Evolutionary conservation across 2,797 vertebrate species (phyloP).

Genomic region (Sebastes cheni): DNA sequence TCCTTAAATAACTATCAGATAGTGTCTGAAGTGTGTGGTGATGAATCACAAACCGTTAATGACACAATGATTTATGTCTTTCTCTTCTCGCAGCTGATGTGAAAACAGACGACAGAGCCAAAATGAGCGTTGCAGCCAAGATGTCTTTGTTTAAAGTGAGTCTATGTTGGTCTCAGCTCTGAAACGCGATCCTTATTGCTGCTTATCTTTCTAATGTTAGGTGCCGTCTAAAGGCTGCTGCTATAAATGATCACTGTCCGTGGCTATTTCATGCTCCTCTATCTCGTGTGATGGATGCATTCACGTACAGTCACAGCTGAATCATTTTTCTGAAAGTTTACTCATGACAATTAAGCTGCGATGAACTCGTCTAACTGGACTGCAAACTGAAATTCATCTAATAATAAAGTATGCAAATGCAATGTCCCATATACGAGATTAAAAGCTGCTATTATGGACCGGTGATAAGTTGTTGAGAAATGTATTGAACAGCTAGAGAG

Average conservation of each 20-base stretch:
- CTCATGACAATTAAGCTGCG: not conserved
- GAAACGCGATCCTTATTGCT: conserved; percentile 38
- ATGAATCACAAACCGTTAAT: not conserved
- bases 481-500: not conserved
- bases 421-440: not conserved
- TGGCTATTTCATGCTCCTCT: not conserved
- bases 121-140: conserved; percentile 87
- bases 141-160: conserved; percentile 88
- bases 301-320: not conserved
- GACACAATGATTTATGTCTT: conserved; percentile 12
- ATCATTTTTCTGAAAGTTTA: not conserved
- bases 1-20: not conserved
- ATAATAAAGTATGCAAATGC: not conserved
- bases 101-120: conserved; percentile 84
- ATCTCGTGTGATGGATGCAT: not conserved
- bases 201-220: not conserved
- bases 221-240: conserved; percentile 34
- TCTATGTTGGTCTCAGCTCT: not conserved
- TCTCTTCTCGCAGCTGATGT: conserved; percentile 73
- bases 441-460: not conserved
- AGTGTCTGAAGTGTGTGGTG: not conserved
- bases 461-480: not conserved
- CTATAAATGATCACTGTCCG: conserved; percentile 26
- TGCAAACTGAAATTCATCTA: not conserved
- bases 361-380: not conserved